Conservation (phyloP, 2,888 invertebrate genomes). For the Oscheius sp. region DNA sequence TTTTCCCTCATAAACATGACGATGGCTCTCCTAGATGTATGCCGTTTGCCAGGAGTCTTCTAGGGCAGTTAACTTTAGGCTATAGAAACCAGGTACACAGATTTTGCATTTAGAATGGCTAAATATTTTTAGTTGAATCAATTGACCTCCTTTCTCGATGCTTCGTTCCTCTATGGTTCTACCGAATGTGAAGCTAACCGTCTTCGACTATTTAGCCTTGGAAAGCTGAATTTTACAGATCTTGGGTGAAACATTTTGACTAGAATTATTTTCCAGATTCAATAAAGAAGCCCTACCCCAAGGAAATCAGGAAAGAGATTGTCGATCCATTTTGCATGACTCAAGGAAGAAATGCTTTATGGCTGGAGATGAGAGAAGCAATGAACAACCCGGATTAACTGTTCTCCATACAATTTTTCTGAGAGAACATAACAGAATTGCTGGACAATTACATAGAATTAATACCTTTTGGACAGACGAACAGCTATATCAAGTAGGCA, state of each 20-base stretch:
- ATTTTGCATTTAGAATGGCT: neutral
- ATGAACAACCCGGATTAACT: constrained; percentile 69
- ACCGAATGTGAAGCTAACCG: constrained; percentile 83
- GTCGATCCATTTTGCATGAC: constrained; percentile 47
- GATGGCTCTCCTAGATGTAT: constrained; percentile 87
- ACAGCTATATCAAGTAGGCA: constrained; percentile 68
- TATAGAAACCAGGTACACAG: constrained; percentile 64
- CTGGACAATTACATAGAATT: constrained; percentile 58
- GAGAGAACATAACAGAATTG: constrained; percentile 69
- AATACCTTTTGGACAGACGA: constrained; percentile 72
- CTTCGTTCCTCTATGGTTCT: constrained; percentile 88
- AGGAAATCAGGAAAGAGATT: constrained; percentile 69
- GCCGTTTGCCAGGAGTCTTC: constrained; percentile 91
- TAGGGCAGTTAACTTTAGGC: constrained; percentile 84
- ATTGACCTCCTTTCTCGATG: constrained; percentile 84
- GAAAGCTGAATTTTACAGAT: constrained; percentile 69
- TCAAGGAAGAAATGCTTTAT: constrained; percentile 42
- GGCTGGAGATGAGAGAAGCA: constrained; percentile 67
- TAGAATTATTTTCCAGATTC: constrained; percentile 37
- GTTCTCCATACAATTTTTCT: constrained; percentile 68
- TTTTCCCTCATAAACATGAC: constrained; percentile 82
- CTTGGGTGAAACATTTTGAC: constrained; percentile 47
- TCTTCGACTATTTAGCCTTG: constrained; percentile 78
- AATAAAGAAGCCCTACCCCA: constrained; percentile 70
- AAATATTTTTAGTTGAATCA: constrained; percentile 83